phyloP scores from a whole-genome alignment of 2,113 vertebrate genomes.

The Cryptomyrus ogoouensis region DNA sequence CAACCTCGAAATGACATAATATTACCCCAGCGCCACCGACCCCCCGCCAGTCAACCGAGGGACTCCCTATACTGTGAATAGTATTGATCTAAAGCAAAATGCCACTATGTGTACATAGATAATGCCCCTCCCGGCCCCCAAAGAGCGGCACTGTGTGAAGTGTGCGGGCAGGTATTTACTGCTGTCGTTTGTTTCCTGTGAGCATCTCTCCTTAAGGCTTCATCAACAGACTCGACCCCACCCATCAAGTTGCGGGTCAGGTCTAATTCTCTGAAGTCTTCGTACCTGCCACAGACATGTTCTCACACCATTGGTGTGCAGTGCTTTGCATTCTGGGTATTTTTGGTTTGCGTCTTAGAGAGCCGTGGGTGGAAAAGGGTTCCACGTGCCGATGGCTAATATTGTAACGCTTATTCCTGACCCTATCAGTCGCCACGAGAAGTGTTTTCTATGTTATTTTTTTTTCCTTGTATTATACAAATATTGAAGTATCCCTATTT shows the following conservation, averaged over 20 bases:
- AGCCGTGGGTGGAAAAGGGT: neutral
- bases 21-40: neutral
- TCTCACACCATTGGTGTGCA: neutral
- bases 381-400: slow-evolving; percentile 7
- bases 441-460: slow-evolving; percentile 54
- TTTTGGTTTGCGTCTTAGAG: neutral
- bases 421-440: slow-evolving; percentile 53
- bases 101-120: slow-evolving; percentile 18
- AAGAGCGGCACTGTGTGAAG: no score
- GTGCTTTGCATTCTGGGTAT: neutral
- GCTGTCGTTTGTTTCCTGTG: neutral
- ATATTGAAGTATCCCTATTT: slow-evolving; percentile 95
- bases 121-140: neutral
- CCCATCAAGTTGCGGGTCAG: neutral
- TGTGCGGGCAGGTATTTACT: neutral
- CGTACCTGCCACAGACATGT: neutral
- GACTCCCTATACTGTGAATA: slow-evolving; percentile 19
- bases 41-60: neutral
- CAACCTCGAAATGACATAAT: neutral
- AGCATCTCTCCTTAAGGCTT: neutral
- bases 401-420: slow-evolving; percentile 74
- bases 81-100: neutral
- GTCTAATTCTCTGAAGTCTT: neutral
- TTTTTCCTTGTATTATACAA: slow-evolving; percentile 78
- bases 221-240: neutral